Percentiles rank a stretch among this genome's conserved stretches.
These are phyloP conservation scores for Cydia strobilella DNA, from an alignment of 1,140 invertebrate species.

Conservation along the genomic window DNA sequence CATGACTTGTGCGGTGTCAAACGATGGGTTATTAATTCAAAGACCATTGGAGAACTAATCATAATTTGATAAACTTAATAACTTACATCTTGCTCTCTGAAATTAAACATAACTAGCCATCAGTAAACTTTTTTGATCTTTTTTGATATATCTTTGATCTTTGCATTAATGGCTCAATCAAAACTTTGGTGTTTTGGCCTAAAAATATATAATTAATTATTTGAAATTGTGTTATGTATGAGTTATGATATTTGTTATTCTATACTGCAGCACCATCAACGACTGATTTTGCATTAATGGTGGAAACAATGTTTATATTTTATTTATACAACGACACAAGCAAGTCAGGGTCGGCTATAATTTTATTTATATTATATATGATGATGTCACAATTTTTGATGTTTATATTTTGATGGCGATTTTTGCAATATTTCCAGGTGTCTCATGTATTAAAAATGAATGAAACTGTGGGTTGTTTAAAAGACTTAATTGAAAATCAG, in stretches of 20 bases:
- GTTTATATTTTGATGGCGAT: neutral
- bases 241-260: too few species aligned
- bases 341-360: conserved; percentile 1
- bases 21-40: neutral
- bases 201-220: too few species aligned
- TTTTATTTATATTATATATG: neutral
- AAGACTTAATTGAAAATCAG: neutral
- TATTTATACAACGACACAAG: neutral
- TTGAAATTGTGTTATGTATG: too few species aligned
- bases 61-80: neutral
- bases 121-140: too few species aligned
- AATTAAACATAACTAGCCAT: too few species aligned
- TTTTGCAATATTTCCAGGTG: neutral
- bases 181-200: neutral
- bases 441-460: neutral
- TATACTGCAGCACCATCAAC: neutral
- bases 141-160: neutral
- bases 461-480: neutral
- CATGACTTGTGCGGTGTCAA: neutral
- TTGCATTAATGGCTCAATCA: neutral
- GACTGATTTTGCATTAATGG: neutral
- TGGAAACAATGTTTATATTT: neutral
- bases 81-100: neutral
- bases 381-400: neutral
- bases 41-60: neutral